Evolutionary conservation across 2,797 vertebrate genomes (phyloP).

Genomic region (Lateolabrax maculatus): DNA sequence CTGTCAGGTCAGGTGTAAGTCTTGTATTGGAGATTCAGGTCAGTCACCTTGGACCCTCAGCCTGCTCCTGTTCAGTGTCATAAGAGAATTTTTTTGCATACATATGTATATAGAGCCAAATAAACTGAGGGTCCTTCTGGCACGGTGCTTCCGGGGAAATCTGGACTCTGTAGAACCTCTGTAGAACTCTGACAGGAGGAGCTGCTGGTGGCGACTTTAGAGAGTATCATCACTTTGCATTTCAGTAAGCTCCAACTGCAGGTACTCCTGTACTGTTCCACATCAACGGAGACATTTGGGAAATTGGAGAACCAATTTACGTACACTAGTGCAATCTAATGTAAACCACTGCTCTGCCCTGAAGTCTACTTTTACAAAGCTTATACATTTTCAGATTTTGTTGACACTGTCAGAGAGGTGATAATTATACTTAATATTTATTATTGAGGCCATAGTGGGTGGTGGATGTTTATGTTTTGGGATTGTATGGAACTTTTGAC

Average conservation of each 20-base stretch:
- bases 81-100: background rate
- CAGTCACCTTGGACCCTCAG: background rate
- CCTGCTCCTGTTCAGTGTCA: background rate
- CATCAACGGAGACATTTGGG: too few relatives aligned
- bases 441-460: background rate
- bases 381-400: too few relatives aligned
- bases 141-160: background rate
- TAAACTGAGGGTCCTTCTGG: too few relatives aligned
- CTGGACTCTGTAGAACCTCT: too few relatives aligned
- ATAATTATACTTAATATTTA: background rate
- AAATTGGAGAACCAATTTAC: background rate
- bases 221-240: too few relatives aligned
- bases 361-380: background rate
- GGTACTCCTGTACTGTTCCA: too few relatives aligned
- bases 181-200: background rate
- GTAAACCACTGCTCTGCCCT: background rate
- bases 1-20: background rate
- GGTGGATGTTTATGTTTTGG: background rate
- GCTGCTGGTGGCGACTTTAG: background rate
- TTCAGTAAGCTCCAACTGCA: too few relatives aligned
- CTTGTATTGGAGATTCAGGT: background rate
- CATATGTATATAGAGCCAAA: background rate
- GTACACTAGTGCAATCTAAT: too few relatives aligned
- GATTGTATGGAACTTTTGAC: background rate
- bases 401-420: background rate